These are phyloP conservation scores for Micromussa lordhowensis DNA, from an alignment of 92 coral and sea anemone species.

Conservation along the genomic window DNA sequence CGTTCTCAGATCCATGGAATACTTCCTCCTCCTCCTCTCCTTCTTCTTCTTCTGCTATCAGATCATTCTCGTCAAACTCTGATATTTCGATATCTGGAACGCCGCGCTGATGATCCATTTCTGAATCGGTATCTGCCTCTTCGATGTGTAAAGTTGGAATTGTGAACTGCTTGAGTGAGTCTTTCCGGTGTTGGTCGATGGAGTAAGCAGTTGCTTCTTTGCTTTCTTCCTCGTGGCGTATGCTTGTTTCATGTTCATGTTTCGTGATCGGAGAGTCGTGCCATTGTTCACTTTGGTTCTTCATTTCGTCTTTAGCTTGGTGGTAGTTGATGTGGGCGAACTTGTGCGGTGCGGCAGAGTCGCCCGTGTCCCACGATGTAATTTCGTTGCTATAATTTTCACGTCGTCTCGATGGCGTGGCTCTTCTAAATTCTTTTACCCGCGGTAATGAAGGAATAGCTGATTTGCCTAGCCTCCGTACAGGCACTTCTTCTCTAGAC, in stretches of 20 bases:
- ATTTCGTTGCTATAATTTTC: constrained; percentile 9
- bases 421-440: not conserved
- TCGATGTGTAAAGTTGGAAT: constrained; percentile 72
- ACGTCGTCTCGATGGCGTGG: not conserved
- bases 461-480: not conserved
- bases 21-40: constrained; percentile 15
- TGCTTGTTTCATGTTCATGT: not conserved
- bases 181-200: constrained; percentile 1
- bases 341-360: not conserved
- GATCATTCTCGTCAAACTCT: constrained; percentile 69
- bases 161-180: constrained; percentile 24
- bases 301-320: not conserved
- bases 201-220: not conserved
- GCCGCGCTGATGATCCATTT: constrained; percentile 19
- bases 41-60: constrained; percentile 17
- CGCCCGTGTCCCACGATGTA: constrained; percentile 6
- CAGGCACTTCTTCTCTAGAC: not conserved
- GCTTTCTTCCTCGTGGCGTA: not conserved
- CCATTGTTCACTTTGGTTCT: not conserved
- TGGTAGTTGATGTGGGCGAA: not conserved
- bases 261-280: not conserved
- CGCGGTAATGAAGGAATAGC: constrained; percentile 14
- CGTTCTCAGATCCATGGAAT: constrained; percentile 7
- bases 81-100: constrained; percentile 74
- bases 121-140: constrained; percentile 52